Evolutionary conservation across 2,888 invertebrate species (phyloP), one percentile per base, ranked within the genome.

Genomic region (Amiota minor): DNA sequence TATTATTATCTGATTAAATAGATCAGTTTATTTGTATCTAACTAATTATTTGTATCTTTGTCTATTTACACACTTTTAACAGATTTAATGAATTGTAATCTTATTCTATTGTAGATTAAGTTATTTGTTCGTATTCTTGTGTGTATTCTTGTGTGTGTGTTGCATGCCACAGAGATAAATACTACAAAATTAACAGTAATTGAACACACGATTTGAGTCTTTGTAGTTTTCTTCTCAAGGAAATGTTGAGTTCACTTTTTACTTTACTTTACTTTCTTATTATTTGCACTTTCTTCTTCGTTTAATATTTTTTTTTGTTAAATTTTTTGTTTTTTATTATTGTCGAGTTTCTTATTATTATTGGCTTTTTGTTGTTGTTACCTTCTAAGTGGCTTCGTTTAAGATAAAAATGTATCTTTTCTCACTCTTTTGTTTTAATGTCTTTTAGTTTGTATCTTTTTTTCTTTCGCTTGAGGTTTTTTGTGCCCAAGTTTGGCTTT

Each of bases 241-340:
- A 23, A 68, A 53, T n/a, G n/a, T 68, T 53, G 70, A 46, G 72
- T n/a, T 35, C 35, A 35, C 35, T 35, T 35, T 35, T 35, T 71
- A 71, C 76, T 55, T 77, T 61, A 67, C 76, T 71, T 71, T 23
- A 20, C n/a, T 47, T 53, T 49, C 55, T 71, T 56, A 45, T 72
- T 65, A 18, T 72, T 71, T 62, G 50, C 62, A 47, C 59, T 68
- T 68, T 68, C 64, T 65, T 72, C 67, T 45, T 35, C 35, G 35
- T 35, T 47, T 59, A 18, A 10, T 20, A 72, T 55, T 72, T 55
- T n/a, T 74, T 70, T 72, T 61, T 55, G n/a, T n/a, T n/a, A n/a
- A n/a, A n/a, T n/a, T 69, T 72, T 64, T 65, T 46, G 55, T 35
- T 55, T 71, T 55, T 56, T 59, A n/a, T 65, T 71, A 46, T 74